Evolutionary conservation across 1,140 invertebrate species (phyloP).

Genomic region (Panulirus ornatus): DNA sequence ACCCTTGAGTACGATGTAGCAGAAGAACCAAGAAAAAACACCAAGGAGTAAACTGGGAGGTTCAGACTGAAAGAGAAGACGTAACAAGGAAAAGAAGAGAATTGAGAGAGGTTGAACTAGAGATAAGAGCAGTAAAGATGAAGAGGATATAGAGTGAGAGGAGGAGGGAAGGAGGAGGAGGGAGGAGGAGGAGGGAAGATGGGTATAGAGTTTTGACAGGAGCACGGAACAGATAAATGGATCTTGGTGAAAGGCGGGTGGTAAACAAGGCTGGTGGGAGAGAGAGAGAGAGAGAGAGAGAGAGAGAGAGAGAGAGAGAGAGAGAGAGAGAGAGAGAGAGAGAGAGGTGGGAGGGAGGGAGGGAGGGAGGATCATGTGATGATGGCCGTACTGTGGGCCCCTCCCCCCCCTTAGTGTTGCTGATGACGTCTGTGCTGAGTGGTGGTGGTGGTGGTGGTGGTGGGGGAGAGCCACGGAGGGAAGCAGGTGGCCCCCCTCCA

Average conservation of each 20-base stretch:
- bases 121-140: too few relatives aligned
- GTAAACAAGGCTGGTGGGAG: neutral
- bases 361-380: neutral
- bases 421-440: neutral
- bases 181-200: neutral
- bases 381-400: neutral
- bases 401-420: too few relatives aligned
- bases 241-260: too few relatives aligned
- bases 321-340: slow-evolving; percentile 6
- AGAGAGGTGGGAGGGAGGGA: neutral
- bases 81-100: too few relatives aligned
- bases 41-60: too few relatives aligned
- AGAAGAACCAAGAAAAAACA: too few relatives aligned
- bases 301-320: slow-evolving; percentile 45
- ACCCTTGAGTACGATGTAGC: too few relatives aligned
- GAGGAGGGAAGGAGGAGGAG: neutral
- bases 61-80: too few relatives aligned
- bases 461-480: neutral
- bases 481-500: slow-evolving; percentile 19
- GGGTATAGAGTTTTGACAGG: too few relatives aligned
- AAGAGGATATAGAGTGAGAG: neutral
- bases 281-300: slow-evolving; percentile 36
- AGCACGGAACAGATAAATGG: too few relatives aligned
- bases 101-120: too few relatives aligned
- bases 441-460: neutral